Base-by-base conservation (phyloP, 2,113 vertebrate genomes). In the Entelurus aequoreus region DNA sequence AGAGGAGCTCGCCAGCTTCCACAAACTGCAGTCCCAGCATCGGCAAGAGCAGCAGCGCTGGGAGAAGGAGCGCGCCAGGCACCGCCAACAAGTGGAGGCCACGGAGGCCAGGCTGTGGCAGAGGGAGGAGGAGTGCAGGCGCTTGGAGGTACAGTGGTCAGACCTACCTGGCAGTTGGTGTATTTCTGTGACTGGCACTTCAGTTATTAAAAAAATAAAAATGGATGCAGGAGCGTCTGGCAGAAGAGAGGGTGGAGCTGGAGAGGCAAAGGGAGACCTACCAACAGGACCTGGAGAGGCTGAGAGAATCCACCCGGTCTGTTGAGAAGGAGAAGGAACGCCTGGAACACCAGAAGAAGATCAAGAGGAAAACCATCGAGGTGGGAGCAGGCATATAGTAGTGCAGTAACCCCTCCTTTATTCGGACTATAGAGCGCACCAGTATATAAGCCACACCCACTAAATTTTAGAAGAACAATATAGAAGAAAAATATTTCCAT, bases 261-360 rank as follows among this genome's bases (percentile, higher is more conserved):
- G 92, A 96, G 68, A 81, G 66, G 19, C 94, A 95, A 66, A 90
- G 89, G n/a, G 89, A 92, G 74, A 93, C 87, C 15, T 99, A 99
- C 84, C 95, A 98, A 85, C 91, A 94, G 0, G 94, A 98, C 81
- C 90, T 98, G 63, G 95, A 97, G 89, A 88, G 95, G 44, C 90
- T 99, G 58, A 81, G 95, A 4, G 95, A 97, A 68, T 91, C 94
- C 21, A 94, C 94, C 73, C 90, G 93, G 7, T 74, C 93, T 0
- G 94, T 98, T 0, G 94, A 97, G 81, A 94, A 89, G 0, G 96
- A 99, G 56, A 92, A 75, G 1, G 94, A 96, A 65, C 91, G 92
- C 0, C 83, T 97, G 8, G 95, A 98, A 65, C 83, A 90, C 73
- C 89, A 84, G 8, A 90, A 87, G 71, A 90, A 87, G 76, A 88